phyloP scores from a whole-genome alignment of 2,888 invertebrate genomes.

The Stenurella melanura region DNA sequence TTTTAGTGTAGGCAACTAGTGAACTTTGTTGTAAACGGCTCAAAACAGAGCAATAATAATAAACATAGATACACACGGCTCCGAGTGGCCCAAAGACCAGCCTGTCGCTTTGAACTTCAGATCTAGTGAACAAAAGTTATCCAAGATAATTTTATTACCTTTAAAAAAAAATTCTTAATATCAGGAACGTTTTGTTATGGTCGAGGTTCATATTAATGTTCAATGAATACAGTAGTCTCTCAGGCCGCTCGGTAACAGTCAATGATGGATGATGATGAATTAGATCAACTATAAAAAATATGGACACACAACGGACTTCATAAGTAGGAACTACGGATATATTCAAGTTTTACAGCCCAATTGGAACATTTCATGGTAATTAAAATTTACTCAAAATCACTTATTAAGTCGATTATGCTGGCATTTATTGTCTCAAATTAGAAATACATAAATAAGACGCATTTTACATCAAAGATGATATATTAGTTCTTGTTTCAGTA shows the following conservation, averaged over 20 bases:
- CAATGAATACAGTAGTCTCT: background rate
- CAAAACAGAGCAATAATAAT: conserved; percentile 26
- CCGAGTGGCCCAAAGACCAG: conserved; percentile 4
- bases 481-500: conserved; percentile 38
- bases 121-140: background rate
- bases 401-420: conserved; percentile 21
- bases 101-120: background rate
- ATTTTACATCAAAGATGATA: conserved; percentile 25
- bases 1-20: conserved; percentile 46
- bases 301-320: conserved; percentile 15
- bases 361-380: background rate
- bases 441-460: conserved; percentile 24
- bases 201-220: conserved; percentile 4
- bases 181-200: conserved; percentile 12
- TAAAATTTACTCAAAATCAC: background rate
- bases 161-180: background rate
- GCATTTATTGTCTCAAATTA: conserved; percentile 27
- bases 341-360: background rate
- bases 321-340: background rate
- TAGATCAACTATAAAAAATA: background rate
- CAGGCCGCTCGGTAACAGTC: conserved; percentile 22
- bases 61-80: conserved; percentile 17
- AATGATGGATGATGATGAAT: background rate
- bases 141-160: background rate
- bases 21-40: conserved; percentile 37